Conservation (phyloP, 2,888 invertebrate species). For the Caenorhabditis plicata region DNA sequence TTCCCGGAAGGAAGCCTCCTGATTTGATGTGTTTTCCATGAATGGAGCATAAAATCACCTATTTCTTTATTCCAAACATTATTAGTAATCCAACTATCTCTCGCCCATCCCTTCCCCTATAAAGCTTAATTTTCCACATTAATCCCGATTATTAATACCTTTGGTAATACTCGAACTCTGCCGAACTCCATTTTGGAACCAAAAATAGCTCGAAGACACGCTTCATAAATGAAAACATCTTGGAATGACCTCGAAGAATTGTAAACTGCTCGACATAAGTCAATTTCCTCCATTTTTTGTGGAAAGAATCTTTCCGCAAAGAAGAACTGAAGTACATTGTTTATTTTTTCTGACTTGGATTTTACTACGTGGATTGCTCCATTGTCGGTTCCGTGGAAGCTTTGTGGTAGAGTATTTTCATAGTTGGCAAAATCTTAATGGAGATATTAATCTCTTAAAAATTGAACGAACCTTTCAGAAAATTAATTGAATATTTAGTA, state of each 20-base stretch:
- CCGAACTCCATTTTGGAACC: conserved; percentile 25
- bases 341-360: too few relatives aligned
- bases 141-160: neutral
- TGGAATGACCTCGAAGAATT: conserved; percentile 18
- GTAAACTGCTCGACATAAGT: conserved; percentile 25
- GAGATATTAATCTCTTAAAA: neutral
- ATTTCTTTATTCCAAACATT: conserved; percentile 15
- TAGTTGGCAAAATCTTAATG: conserved; percentile 28
- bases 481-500: conserved; percentile 7
- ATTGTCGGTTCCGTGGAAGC: conserved; percentile 33
- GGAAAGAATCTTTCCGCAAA: conserved; percentile 18
- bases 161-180: conserved; percentile 10
- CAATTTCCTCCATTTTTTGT: neutral
- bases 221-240: conserved; percentile 44
- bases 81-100: conserved; percentile 36
- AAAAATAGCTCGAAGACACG: conserved; percentile 42
- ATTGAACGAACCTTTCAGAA: conserved; percentile 9
- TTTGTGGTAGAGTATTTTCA: conserved; percentile 18
- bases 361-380: conserved; percentile 29
- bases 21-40: conserved; percentile 21
- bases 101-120: conserved; percentile 32
- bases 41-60: conserved; percentile 39
- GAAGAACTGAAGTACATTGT: too few relatives aligned
- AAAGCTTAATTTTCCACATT: neutral
- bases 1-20: too few relatives aligned